Evolutionary conservation across 2,797 vertebrate genomes (phyloP).

Genomic region (Chrysocyon brachyurus): DNA sequence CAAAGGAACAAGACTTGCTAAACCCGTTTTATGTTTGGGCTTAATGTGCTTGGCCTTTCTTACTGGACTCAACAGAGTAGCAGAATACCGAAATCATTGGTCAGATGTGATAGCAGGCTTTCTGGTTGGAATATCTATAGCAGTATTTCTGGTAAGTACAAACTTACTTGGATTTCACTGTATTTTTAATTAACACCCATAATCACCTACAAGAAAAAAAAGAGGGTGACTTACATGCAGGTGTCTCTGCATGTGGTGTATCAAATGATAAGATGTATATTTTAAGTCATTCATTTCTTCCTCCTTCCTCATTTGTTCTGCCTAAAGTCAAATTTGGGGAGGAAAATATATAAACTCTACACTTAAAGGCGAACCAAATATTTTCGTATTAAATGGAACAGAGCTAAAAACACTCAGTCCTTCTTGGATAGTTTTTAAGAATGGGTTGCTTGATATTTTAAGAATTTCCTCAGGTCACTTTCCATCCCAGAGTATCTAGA

Average conservation of each 20-base stretch:
- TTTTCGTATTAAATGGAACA: background rate
- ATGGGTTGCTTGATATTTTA: background rate
- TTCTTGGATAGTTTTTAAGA: background rate
- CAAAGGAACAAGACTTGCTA: constrained; percentile 97
- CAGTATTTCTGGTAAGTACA: constrained; percentile 96
- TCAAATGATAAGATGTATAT: background rate
- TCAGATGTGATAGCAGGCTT: constrained; percentile 98
- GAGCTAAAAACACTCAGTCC: background rate
- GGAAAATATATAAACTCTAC: background rate
- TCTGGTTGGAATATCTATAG: constrained; percentile 96
- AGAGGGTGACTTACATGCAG: background rate
- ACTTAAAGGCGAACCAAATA: background rate
- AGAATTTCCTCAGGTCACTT: background rate
- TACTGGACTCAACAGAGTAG: constrained; percentile 98
- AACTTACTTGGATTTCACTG: background rate
- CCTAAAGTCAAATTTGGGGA: background rate
- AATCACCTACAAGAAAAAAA: background rate
- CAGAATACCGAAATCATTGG: constrained; percentile 99
- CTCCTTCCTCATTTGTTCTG: background rate
- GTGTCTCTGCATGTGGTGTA: background rate
- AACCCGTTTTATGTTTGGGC: constrained; percentile 95
- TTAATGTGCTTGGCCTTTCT: constrained; percentile 98
- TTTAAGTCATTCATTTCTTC: background rate
- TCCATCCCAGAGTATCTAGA: background rate
- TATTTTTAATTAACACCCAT: background rate